Evolutionary conservation across 2,888 invertebrate genomes (phyloP).

Genomic region (Erynnis tages): DNA sequence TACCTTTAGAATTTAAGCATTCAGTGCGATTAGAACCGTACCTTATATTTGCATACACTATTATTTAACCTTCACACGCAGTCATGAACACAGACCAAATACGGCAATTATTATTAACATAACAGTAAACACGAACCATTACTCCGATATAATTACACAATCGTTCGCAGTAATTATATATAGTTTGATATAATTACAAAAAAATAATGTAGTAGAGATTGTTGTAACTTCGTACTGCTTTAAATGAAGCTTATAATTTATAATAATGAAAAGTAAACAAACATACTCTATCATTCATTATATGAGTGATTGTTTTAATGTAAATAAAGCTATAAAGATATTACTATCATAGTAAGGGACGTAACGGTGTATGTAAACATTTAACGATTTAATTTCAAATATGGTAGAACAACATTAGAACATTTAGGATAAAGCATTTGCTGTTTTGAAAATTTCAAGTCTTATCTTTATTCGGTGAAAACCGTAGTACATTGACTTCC

Average conservation of each 20-base stretch:
- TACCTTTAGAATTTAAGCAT: no score
- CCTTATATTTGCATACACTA: not conserved
- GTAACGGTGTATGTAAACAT: no score
- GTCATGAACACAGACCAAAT: constrained; percentile 4
- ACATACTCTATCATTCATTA: constrained; percentile 15
- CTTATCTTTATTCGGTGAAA: no score
- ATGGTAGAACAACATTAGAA: no score
- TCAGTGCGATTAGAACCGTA: not conserved
- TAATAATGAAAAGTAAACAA: constrained; percentile 19
- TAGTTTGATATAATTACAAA: constrained; percentile 7
- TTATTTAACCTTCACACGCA: constrained; percentile 2
- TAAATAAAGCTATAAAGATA: constrained; percentile 22
- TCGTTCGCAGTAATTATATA: constrained; percentile 4
- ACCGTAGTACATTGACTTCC: no score
- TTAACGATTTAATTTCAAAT: no score
- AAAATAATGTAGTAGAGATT: constrained; percentile 12
- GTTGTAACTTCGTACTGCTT: constrained; percentile 15
- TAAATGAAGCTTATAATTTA: constrained; percentile 22
- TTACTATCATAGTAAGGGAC: not conserved
- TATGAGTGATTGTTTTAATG: not conserved
- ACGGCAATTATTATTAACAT: constrained; percentile 13
- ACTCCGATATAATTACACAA: constrained; percentile 20
- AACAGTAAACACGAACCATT: constrained; percentile 16
- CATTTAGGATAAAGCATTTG: no score
- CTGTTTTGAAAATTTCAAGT: no score